Base-by-base conservation (phyloP, 2,113 vertebrate species). In the Parus major region DNA sequence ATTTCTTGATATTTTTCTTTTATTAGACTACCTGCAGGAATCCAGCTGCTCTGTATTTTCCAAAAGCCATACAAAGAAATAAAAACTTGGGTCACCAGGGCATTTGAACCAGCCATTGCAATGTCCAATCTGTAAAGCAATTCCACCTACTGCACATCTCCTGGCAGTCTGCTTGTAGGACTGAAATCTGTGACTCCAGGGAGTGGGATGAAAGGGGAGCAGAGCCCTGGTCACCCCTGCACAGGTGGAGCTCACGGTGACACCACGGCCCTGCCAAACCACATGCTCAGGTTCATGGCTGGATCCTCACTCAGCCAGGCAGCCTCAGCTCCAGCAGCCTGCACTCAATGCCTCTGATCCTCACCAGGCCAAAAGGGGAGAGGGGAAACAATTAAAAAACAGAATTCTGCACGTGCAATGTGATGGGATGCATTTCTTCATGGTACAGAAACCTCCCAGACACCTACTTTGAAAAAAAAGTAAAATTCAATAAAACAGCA, bases 281-380 rank as follows among this genome's bases (percentile, higher is more conserved):
- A 33, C 42, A 8, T 0, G 1, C n/a, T 11, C 31, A 28, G 31
- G 22, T 2, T 7, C 33, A 2, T 0, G 4, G 42, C 61, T 11
- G 2, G 3, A n/a, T 10, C 53, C 14, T 50, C 53, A 4, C 63
- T 25, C 4, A 25, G 35, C 8, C 5, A 27, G 24, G 77, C 8
- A 57, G 22, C 59, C 68, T 50, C 83, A 66, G 76, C 39, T 66
- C 61, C 78, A 47, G 64, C 39, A 60, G 49, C 33, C 82, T 73
- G 50, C 41, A 42, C 56, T 35, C 82, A 52, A 2, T 10, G 46
- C 52, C 71, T 63, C 79, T 64, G 71, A 28, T 81, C 42, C 22
- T 1, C 1, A 70, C 9, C 20, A 42, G 57, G 77, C 36, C 55
- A 70, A 44, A 88, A 64, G 22, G 31, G 5, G 8, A 76, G 17